Conservation (phyloP, 1,140 invertebrate species). For the Hyposmocoma kahamanoa region DNA sequence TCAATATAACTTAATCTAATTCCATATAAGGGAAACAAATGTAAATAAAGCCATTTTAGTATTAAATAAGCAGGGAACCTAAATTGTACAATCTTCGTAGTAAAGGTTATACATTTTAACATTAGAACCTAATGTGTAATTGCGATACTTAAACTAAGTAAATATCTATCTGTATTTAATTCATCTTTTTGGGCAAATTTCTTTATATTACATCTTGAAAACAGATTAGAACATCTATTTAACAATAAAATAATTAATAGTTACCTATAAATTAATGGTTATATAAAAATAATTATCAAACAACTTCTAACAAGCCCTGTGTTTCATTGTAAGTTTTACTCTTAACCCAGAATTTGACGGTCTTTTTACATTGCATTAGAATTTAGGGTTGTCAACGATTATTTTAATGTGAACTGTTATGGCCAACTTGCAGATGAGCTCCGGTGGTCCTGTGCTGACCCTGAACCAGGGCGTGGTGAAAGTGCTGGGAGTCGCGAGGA, state of each 20-base stretch:
- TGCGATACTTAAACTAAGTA: too few relatives aligned
- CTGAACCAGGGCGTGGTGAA: slow-evolving; percentile 3
- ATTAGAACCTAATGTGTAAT: too few relatives aligned
- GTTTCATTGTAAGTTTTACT: not conserved
- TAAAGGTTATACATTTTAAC: too few relatives aligned
- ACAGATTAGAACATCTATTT: not conserved
- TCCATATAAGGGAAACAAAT: too few relatives aligned
- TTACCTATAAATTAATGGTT: not conserved
- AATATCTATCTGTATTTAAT: too few relatives aligned
- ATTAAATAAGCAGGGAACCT: too few relatives aligned
- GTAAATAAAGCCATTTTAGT: too few relatives aligned
- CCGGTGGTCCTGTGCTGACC: slow-evolving; percentile 28
- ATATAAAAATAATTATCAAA: not conserved
- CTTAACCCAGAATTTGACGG: not conserved
- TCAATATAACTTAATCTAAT: too few relatives aligned
- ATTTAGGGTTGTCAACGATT: slow-evolving; percentile 4
- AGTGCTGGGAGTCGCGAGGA: slow-evolving; percentile 19
- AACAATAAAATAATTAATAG: not conserved
- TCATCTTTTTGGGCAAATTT: too few relatives aligned
- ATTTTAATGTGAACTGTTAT: slow-evolving; percentile 8
- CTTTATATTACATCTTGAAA: not conserved
- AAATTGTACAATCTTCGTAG: too few relatives aligned
- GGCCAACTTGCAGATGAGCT: slow-evolving; percentile 23
- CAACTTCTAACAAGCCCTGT: not conserved
- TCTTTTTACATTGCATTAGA: not conserved